Evolutionary conservation across 23 tunicate species (phyloP).

Genomic region (Halocynthia roretzi): DNA sequence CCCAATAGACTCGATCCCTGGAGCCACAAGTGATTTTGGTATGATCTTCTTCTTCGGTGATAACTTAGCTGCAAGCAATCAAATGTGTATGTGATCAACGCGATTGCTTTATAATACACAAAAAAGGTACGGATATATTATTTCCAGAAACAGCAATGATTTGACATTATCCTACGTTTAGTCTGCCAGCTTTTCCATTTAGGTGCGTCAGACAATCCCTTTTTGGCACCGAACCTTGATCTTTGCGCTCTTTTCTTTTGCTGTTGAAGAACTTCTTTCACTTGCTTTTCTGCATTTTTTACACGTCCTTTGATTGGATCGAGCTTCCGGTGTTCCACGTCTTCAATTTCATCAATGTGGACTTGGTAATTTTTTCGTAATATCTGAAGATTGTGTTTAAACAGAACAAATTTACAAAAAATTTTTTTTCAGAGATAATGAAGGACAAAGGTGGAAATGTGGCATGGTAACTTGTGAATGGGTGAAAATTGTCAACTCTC

Average conservation of each 20-base stretch:
- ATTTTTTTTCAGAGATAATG: not conserved
- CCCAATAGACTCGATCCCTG: slow-evolving; percentile 37
- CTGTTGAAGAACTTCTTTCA: slow-evolving; percentile 19
- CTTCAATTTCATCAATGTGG: slow-evolving; percentile 80
- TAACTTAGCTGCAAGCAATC: no score
- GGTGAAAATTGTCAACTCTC: not conserved
- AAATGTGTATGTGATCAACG: no score
- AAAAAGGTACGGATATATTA: no score
- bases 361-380: slow-evolving; percentile 51
- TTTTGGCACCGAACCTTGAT: slow-evolving; percentile 12
- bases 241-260: slow-evolving; percentile 14
- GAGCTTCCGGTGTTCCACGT: slow-evolving; percentile 45
- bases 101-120: no score
- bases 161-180: no score
- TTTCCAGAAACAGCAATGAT: no score
- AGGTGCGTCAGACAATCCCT: slow-evolving; percentile 50
- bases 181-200: slow-evolving; percentile 73
- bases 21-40: not conserved
- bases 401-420: no score
- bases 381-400: slow-evolving; percentile 24
- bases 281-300: slow-evolving; percentile 23
- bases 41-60: no score
- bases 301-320: slow-evolving; percentile 37
- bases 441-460: not conserved
- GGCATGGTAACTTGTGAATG: not conserved